Base-by-base conservation (phyloP, 2,797 vertebrate genomes). In the Potorous gilbertii region DNA sequence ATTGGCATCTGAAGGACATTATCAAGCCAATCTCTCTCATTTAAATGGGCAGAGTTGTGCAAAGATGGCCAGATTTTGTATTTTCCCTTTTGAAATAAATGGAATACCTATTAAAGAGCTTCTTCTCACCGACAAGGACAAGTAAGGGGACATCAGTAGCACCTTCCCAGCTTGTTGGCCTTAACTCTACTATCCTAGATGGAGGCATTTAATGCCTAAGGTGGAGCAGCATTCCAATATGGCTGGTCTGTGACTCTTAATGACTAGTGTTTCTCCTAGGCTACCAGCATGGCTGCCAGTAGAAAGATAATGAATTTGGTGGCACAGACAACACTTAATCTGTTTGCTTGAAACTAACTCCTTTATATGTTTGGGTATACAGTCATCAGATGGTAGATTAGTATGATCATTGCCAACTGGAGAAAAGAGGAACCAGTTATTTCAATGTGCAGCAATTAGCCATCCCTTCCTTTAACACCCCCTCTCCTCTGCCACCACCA, bases 331-430 rank as follows among this genome's bases (percentile, higher is more conserved):
- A 94, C 55, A 96, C 97, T 66, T 90, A 94, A 55, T 94, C 40
- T 90, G 54, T 97, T 93, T 96, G 91, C 91, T 96, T 54, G 94
- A 91, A 91, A 59, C 90, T 62, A 96, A 94, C 52, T 89, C 66
- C 93, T 96, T 97, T 94, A 54, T 92, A 57, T 50, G 96, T 56
- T 90, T 89, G 55, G 50, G 93, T 93, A 95, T 95, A 93, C 91
- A 95, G 59, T 11, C 91, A 31, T 97, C 34, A 81, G 92, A 91
- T 95, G 91, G 59, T 91, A 90, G 90, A 94, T 92, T 94, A 94
- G 91, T 94, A 29, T 87, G 95, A 94, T 93, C 66, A 54, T 55
- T 95, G 57, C 52, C 56, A 95, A 96, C 8, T 6, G 81, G 56
- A 29, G 92, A 94, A 95, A 92, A 56, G 90, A 2, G 87, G 55